A percentile compares a stretch with the other conserved stretches of the same genome.
These are phyloP conservation scores for Lydus trimaculatus DNA, from an alignment of 2,888 invertebrate genomes.

Conservation along the genomic window DNA sequence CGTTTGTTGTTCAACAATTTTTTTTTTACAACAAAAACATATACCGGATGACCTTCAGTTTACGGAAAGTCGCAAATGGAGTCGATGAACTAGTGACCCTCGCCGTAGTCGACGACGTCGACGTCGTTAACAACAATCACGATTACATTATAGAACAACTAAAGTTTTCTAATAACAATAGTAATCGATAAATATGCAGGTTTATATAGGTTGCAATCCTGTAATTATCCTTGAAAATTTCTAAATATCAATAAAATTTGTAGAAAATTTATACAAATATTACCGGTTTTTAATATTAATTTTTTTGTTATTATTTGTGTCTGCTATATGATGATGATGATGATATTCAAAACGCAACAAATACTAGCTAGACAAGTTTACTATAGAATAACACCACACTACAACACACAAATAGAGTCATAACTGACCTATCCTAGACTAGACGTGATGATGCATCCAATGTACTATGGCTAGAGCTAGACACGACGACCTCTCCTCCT, in stretches of 20 bases:
- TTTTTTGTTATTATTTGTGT: not conserved
- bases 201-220: not conserved
- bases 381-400: not conserved
- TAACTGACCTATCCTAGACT: constrained; percentile 39
- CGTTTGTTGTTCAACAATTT: constrained; percentile 17
- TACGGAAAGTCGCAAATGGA: constrained; percentile 60
- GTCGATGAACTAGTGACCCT: constrained; percentile 62
- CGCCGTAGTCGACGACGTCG: constrained; percentile 11
- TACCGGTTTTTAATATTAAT: not conserved
- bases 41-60: constrained; percentile 58
- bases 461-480: constrained; percentile 16
- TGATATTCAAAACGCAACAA: not conserved
- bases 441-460: constrained; percentile 37
- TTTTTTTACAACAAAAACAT: constrained; percentile 12
- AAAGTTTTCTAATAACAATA: not conserved
- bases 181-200: not conserved
- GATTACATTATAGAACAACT: not conserved
- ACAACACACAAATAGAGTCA: constrained; percentile 19
- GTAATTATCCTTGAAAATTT: not conserved
- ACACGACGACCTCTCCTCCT: constrained; percentile 25
- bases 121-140: not conserved
- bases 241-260: not conserved
- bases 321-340: too few relatives aligned
- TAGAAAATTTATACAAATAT: not conserved
- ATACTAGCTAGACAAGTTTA: constrained; percentile 3